Base-by-base conservation (phyloP, 1,140 invertebrate genomes). In the Megathymus violae region DNA sequence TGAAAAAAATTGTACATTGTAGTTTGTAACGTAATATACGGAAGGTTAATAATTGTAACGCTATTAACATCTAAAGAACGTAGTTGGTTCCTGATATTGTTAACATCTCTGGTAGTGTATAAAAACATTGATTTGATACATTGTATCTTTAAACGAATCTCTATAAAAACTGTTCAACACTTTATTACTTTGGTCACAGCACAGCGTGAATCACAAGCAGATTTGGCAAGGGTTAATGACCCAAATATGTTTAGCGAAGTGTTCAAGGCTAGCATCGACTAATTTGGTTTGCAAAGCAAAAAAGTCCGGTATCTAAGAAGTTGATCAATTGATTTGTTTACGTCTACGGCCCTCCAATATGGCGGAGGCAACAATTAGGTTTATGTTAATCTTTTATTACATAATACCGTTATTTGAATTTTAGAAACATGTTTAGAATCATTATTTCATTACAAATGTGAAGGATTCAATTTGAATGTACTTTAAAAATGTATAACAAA, bases 151-250 rank as follows among this genome's bases (percentile, higher is more conserved):
- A 77, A 80, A 80, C 64, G 80, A 86, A 80, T 76, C 72, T 81
- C 77, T 62, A 74, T 82, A 90, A 90, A 90, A 90, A 88, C 80
- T 84, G 78, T 82, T 84, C 69, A 80, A 82, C 73, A 78, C 74
- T 86, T 84, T 88, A 88, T 87, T 83, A 86, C 86, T 88, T 82
- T 80, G 82, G 82, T 83, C 79, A 78, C 79, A 77, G 67, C 71
- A 78, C 79, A 77, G 67, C 71, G 83, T 90, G 88, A 90, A 88
- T 90, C 88, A 90, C 85, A 84, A 88, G 85, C 83, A 86, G 83
- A 89, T 88, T 89, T 85, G 85, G 78, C 77, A 62, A 85, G 85
- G 88, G 88, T 90, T 82, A 90, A 87, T 85, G 85, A 88, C 88
- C 88, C 64, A 86, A 86, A 88, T 88, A 81, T 83, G 85, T 85